phyloP scores from a whole-genome alignment of 2,113 vertebrate genomes.

The Rana temporaria region DNA sequence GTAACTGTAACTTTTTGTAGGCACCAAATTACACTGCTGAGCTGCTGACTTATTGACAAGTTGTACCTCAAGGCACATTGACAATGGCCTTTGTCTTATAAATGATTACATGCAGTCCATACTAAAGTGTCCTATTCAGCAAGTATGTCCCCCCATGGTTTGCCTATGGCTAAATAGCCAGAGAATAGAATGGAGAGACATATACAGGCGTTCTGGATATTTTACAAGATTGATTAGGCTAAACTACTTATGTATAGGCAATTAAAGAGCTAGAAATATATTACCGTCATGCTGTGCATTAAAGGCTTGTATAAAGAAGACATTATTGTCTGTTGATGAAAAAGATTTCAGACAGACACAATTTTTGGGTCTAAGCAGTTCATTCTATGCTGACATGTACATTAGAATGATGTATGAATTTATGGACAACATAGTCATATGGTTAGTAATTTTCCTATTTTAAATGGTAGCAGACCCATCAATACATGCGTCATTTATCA shows the following conservation, averaged over 20 bases:
- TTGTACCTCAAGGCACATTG: constrained; percentile 40
- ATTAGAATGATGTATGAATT: constrained; percentile 14
- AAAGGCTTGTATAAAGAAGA: constrained; percentile 12
- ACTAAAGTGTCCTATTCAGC: constrained; percentile 27
- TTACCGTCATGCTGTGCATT: constrained; percentile 36
- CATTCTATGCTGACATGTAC: not conserved
- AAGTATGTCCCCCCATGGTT: constrained; percentile 22
- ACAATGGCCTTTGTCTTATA: constrained; percentile 45
- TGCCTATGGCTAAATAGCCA: constrained; percentile 42
- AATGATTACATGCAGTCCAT: constrained; percentile 34
- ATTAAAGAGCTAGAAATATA: constrained; percentile 43
- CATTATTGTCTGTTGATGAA: constrained; percentile 29
- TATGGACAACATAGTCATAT: not conserved
- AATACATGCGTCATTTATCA: no score
- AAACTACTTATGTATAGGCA: constrained; percentile 25
- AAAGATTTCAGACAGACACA: not conserved
- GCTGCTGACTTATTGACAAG: not conserved
- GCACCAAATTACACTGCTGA: constrained; percentile 5
- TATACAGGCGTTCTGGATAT: not conserved
- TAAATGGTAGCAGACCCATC: no score
- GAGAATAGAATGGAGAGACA: constrained; percentile 17
- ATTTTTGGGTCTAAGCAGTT: not conserved
- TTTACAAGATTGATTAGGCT: constrained; percentile 34
- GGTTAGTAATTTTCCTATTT: no score
- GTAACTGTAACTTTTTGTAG: constrained; percentile 13